Evolutionary conservation across 2,797 vertebrate genomes (phyloP), one percentile per base, ranked within the genome.

Genomic region (Lagorchestes hirsutus): DNA sequence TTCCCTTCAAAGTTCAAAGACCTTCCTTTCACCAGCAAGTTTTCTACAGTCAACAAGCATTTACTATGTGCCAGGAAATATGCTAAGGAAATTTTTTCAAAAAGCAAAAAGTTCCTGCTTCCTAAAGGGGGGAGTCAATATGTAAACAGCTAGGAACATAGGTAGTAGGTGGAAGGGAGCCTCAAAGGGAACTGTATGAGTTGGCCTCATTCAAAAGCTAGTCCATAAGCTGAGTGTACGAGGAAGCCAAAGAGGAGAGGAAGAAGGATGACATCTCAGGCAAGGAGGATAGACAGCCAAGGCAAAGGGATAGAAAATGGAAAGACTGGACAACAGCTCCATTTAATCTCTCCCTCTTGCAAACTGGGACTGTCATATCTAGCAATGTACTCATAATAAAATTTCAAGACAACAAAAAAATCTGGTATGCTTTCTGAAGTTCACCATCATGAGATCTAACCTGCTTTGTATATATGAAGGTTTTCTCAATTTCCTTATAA

Each of bases 1-100:
- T 58, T 29, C 27, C 57, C 56, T 57, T 9, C 57, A 58, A 58
- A 29, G 92, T 97, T 97, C 97, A 97, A 98, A 97, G 96, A 90
- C 91, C 93, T 93, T 94, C 91, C 91, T 95, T 90, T 67, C 91
- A n/a, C 93, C 92, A 55, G 74, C 55, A 74, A 55, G 13, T 67
- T n/a, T n/a, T 67, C 31, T 34, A 62, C 31, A 18, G 13, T n/a
- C 31, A 67, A n/a, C 14, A n/a, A 67, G 34, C 13, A 16, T 18
- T 67, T 67, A 16, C 62, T n/a, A 67, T n/a, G 13, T 67, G 34
- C 62, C 14, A 67, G 34, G 4, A 67, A n/a, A 14, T 18, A 14
- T 67, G 62, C 14, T n/a, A 62, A 13, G 13, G 59, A 62, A 62
- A 62, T 62, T 62, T 14, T 57, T 57, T 57, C 0, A 14, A 16